phyloP scores from a whole-genome alignment of 2,888 invertebrate genomes.

The Oscheius sp. region DNA sequence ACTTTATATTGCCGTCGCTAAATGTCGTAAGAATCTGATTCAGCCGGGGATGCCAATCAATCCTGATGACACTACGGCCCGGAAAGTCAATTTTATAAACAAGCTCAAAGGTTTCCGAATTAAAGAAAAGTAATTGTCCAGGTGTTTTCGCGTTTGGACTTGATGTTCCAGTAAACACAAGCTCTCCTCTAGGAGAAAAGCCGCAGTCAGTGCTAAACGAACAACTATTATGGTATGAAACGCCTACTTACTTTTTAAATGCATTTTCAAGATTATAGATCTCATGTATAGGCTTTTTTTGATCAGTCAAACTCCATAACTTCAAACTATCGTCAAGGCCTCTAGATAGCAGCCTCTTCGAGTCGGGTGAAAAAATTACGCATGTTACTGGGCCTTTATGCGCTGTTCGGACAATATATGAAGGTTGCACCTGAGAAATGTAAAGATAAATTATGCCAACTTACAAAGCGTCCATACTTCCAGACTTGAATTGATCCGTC shows the following conservation, averaged over 20 bases:
- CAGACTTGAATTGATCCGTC: slow-evolving; percentile 97
- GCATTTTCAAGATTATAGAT: slow-evolving; percentile 81
- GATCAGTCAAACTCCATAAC: slow-evolving; percentile 81
- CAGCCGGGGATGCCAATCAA: slow-evolving; percentile 94
- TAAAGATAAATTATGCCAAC: slow-evolving; percentile 41
- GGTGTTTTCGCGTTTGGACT: slow-evolving; percentile 74
- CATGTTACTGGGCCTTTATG: slow-evolving; percentile 74
- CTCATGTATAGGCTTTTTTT: slow-evolving; percentile 81
- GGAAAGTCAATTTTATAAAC: slow-evolving; percentile 82
- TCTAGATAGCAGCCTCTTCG: slow-evolving; percentile 46
- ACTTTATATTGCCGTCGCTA: slow-evolving; percentile 74
- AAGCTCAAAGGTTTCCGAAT: slow-evolving; percentile 80
- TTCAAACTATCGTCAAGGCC: slow-evolving; percentile 86
- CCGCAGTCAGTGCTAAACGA: slow-evolving; percentile 75
- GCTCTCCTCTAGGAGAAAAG: slow-evolving; percentile 90
- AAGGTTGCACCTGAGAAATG: slow-evolving; percentile 79
- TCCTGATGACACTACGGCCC: slow-evolving; percentile 83
- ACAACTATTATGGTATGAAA: background rate
- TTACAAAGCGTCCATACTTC: slow-evolving; percentile 88
- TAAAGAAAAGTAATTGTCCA: slow-evolving; percentile 83
- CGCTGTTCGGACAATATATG: slow-evolving; percentile 80
- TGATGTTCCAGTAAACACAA: slow-evolving; percentile 88
- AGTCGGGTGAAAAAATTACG: slow-evolving; percentile 85
- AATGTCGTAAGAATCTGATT: slow-evolving; percentile 94
- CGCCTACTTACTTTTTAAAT: slow-evolving; percentile 76